Evolutionary conservation across 2,888 invertebrate genomes (phyloP).

Genomic region (Ichneumon xanthorius): DNA sequence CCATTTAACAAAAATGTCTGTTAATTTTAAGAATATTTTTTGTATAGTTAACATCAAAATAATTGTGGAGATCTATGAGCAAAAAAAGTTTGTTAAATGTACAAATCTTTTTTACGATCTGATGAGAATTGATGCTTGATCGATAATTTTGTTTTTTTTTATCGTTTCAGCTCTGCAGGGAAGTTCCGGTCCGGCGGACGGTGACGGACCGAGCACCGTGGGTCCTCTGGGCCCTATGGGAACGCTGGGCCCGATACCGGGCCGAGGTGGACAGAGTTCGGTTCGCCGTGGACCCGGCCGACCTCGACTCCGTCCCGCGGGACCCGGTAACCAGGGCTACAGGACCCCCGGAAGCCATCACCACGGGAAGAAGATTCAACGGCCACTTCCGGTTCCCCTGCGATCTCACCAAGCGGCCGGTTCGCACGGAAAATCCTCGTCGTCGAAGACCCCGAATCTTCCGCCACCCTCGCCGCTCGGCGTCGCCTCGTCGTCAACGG

Average conservation of each 20-base stretch:
- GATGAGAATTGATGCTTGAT: background rate
- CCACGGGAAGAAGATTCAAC: slow-evolving; percentile 77
- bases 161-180: slow-evolving; percentile 71
- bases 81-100: too few species aligned
- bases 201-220: slow-evolving; percentile 79
- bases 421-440: slow-evolving; percentile 71
- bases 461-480: slow-evolving; percentile 50
- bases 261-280: slow-evolving; percentile 72
- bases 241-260: slow-evolving; percentile 72
- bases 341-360: slow-evolving; percentile 84
- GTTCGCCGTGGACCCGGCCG: slow-evolving; percentile 89
- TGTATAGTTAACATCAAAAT: too few species aligned
- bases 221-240: slow-evolving; percentile 78
- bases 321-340: slow-evolving; percentile 88
- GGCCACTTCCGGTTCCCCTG: slow-evolving; percentile 81
- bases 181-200: slow-evolving; percentile 75
- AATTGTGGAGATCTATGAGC: too few species aligned
- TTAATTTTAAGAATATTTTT: too few species aligned
- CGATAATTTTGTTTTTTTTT: background rate
- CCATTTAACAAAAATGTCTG: too few species aligned
- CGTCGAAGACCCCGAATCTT: slow-evolving; percentile 54
- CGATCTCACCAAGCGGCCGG: slow-evolving; percentile 78
- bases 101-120: too few species aligned
- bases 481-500: slow-evolving; percentile 59
- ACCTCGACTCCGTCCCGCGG: slow-evolving; percentile 89